Evolutionary conservation across 2,888 invertebrate species (phyloP).

Genomic region (Drosophila mettleri): DNA sequence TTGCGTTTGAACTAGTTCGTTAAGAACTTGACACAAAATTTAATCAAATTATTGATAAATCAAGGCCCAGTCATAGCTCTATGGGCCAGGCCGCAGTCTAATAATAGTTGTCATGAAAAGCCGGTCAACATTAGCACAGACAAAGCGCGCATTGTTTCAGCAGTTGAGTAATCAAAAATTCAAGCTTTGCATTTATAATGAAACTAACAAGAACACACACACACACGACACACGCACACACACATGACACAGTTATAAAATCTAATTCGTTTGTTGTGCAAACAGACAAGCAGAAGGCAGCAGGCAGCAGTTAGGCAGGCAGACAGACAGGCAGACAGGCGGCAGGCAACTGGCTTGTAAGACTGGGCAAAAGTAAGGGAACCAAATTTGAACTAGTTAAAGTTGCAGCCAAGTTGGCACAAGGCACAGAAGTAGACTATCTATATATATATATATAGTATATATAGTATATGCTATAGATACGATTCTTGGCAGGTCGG

Average conservation of each 20-base stretch:
- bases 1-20: no score
- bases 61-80: neutral
- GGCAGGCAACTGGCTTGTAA: slow-evolving; percentile 23
- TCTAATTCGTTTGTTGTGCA: slow-evolving; percentile 18
- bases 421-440: slow-evolving; percentile 1
- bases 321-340: slow-evolving; percentile 13
- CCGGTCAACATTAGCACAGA: neutral
- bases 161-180: slow-evolving; percentile 20
- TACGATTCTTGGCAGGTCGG: slow-evolving; percentile 54
- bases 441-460: slow-evolving; percentile 3
- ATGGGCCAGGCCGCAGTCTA: neutral
- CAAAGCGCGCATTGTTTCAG: slow-evolving; percentile 7
- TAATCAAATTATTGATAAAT: neutral
- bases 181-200: slow-evolving; percentile 16
- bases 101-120: slow-evolving; percentile 2
- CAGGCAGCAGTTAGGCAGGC: no score
- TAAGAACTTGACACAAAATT: neutral
- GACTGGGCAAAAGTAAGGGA: slow-evolving; percentile 8
- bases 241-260: slow-evolving; percentile 22
- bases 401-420: slow-evolving; percentile 37
- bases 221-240: neutral
- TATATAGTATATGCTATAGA: slow-evolving; percentile 33
- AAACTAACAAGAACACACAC: slow-evolving; percentile 3
- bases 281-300: slow-evolving; percentile 10
- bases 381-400: slow-evolving; percentile 39